These are phyloP conservation scores for Troides helena DNA, from an alignment of 2,888 invertebrate genomes.

Conservation along the genomic window DNA sequence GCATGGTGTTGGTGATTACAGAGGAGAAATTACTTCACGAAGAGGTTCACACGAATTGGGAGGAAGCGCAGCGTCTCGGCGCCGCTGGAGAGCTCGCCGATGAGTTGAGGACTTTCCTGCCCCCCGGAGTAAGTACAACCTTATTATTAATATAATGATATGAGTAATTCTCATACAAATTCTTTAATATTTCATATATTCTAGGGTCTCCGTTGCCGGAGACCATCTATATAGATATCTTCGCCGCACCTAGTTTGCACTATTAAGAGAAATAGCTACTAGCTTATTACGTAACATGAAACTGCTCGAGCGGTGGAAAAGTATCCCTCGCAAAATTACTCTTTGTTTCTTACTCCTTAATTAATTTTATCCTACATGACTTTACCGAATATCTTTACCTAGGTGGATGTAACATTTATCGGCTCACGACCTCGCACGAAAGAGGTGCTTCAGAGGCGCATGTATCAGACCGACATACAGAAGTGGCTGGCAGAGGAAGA, in stretches of 20 bases:
- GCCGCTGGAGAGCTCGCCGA: slow-evolving; percentile 67
- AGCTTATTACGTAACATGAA: too few relatives aligned
- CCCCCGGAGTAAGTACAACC: slow-evolving; percentile 58
- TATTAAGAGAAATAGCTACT: too few relatives aligned
- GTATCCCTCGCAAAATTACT: too few relatives aligned
- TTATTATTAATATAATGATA: background rate
- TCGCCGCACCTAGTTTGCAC: too few relatives aligned
- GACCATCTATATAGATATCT: too few relatives aligned
- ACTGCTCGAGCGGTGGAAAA: too few relatives aligned
- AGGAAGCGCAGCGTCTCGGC: slow-evolving; percentile 80
- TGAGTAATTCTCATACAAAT: background rate
- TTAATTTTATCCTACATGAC: too few relatives aligned
- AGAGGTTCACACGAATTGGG: slow-evolving; percentile 86
- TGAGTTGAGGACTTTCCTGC: slow-evolving; percentile 58
- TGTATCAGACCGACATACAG: slow-evolving; percentile 87
- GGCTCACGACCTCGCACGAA: slow-evolving; percentile 87
- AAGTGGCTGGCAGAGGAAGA: slow-evolving; percentile 87
- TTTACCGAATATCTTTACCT: slow-evolving; percentile 4
- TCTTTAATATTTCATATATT: too few relatives aligned
- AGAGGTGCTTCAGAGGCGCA: slow-evolving; percentile 87
- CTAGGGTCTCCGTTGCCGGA: too few relatives aligned
- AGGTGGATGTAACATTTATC: slow-evolving; percentile 82
- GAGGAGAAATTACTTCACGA: slow-evolving; percentile 89
- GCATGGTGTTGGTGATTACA: slow-evolving; percentile 40
- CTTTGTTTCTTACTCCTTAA: too few relatives aligned